Evolutionary conservation across 2,797 vertebrate species (phyloP).

Genomic region (Coranthus polyacanthus): DNA sequence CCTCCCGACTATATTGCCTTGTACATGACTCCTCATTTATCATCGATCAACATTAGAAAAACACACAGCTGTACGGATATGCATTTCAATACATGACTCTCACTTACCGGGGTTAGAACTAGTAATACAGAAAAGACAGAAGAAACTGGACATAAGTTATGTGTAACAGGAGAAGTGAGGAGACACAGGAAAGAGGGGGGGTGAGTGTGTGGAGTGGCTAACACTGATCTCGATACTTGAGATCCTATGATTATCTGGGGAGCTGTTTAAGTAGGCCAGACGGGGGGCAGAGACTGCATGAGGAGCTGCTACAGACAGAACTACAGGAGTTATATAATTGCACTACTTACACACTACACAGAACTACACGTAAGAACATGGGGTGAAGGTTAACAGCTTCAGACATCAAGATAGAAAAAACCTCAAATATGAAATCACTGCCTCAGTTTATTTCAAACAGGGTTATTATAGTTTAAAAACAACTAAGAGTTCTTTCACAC

Average conservation of each 20-base stretch:
- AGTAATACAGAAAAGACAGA: not conserved
- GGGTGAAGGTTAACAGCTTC: constrained; percentile 25
- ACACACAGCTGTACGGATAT: too few species aligned
- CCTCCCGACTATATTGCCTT: not conserved
- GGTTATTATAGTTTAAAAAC: not conserved
- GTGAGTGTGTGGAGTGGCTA: constrained; percentile 1
- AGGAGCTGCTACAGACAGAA: constrained; percentile 35
- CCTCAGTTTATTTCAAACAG: not conserved
- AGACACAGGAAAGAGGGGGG: not conserved
- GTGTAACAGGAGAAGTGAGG: not conserved
- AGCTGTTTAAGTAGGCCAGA: constrained; percentile 44
- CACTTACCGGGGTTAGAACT: not conserved
- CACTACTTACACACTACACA: constrained; percentile 26
- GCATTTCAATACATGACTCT: too few species aligned
- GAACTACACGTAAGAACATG: constrained; percentile 2
- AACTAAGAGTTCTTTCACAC: too few species aligned
- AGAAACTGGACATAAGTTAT: constrained; percentile 16
- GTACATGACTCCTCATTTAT: not conserved
- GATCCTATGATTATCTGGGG: constrained; percentile 44
- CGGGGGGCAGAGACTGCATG: constrained; percentile 17
- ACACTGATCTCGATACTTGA: constrained; percentile 17
- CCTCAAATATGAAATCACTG: constrained; percentile 20
- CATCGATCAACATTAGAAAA: not conserved
- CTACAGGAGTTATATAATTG: constrained; percentile 30
- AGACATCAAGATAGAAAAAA: constrained; percentile 21